Conservation (phyloP, 2,888 invertebrate species). For the Ectemnius cavifrons region DNA sequence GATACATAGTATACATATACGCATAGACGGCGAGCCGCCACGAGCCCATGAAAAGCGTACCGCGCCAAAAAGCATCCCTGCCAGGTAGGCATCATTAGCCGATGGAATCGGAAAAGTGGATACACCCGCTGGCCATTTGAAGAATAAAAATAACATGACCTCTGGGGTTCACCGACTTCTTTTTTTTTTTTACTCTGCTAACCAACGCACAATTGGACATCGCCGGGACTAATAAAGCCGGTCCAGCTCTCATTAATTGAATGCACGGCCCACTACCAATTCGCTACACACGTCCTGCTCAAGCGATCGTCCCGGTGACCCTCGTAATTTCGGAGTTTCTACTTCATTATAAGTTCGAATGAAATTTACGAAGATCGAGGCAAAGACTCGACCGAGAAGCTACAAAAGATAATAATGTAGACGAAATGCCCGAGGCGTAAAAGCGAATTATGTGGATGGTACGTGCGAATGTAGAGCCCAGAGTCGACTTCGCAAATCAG, state of each 20-base stretch:
- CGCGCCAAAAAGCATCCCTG: no score
- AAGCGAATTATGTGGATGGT: not conserved
- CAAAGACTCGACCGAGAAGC: conserved; percentile 3
- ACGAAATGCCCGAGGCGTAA: conserved; percentile 14
- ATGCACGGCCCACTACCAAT: no score
- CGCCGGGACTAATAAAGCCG: conserved; percentile 16
- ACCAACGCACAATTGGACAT: conserved; percentile 14
- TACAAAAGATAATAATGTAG: not conserved
- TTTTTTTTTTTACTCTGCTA: no score
- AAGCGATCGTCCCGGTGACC: conserved; percentile 46
- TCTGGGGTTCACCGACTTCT: no score
- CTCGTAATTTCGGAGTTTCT: conserved; percentile 27
- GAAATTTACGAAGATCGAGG: not conserved
- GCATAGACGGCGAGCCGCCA: no score
- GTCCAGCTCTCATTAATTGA: not conserved
- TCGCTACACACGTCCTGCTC: conserved; percentile 36
- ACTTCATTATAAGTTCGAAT: conserved; percentile 5
- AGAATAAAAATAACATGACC: no score
- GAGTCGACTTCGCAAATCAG: conserved; percentile 38
- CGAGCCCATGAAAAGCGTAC: no score
- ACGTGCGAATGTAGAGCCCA: not conserved
- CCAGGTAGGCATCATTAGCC: no score
- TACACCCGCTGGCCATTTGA: no score
- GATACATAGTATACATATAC: no score
- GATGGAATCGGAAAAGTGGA: no score